Base-by-base conservation (phyloP, 2,888 invertebrate genomes). In the Drosophila falleni region DNA sequence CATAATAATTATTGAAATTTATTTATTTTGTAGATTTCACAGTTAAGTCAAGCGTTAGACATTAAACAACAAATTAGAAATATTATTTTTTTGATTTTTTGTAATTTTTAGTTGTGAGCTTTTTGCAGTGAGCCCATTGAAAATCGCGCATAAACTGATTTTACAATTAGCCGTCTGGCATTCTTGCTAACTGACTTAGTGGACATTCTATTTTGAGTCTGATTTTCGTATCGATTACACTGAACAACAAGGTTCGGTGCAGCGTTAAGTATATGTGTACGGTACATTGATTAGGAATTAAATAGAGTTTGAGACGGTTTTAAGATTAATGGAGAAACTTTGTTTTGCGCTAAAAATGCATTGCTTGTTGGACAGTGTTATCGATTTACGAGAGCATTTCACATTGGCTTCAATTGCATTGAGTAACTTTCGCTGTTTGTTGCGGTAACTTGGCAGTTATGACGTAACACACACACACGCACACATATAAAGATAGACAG, bases 101-200 rank as follows among this genome's bases (percentile, higher is more conserved):
- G 55, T 71, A 46, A 47, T 75, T 63, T 64, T 82, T 70, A 69
- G 76, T 49, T 68, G 80, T 73, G 74, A 78, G 73, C 78, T 74
- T 78, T 75, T 47, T 33, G 73, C 68, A 72, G 73, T 73, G 85
- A 79, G 80, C 74, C 74, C 81, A 89, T 81, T 78, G 89, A 89
- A 88, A 89, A 86, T 81, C 84, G 87, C 89, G 87, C 80, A 81
- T 89, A 89, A 90, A 89, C 89, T 89, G 87, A 89, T 89, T 87
- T 89, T 80, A 59, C 89, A 90, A 87, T 90, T 86, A 88, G 89
- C 74, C 64, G 80, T 72, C 77, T 70, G 77, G 79, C 83, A 82
- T 82, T 81, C 81, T 80, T 87, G 87, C 90, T 90, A 89, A 89
- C 80, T 86, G 84, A 90, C 90, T 90, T 90, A 90, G 90, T 90